Conservation (phyloP, 2,797 vertebrate genomes). For the Phalloptychus januarius region DNA sequence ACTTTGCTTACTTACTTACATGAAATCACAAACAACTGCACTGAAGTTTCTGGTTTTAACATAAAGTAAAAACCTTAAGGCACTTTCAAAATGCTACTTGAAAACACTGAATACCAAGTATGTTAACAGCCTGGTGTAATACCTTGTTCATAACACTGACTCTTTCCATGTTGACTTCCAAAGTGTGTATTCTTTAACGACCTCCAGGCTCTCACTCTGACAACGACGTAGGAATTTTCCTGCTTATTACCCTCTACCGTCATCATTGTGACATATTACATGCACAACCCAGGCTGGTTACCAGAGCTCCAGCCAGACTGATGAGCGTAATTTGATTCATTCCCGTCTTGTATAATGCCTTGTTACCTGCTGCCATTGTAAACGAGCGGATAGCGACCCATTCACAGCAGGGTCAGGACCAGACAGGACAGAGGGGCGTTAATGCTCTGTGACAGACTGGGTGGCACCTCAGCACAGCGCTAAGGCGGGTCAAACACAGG, state of each 20-base stretch:
- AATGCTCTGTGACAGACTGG: constrained; percentile 13
- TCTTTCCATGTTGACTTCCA: constrained; percentile 7
- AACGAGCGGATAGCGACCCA: constrained; percentile 64
- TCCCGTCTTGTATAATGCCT: constrained; percentile 77
- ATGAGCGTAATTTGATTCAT: constrained; percentile 80
- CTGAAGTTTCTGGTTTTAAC: neutral
- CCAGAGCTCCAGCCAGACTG: constrained; percentile 72
- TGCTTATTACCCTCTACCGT: constrained; percentile 74
- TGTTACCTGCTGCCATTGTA: constrained; percentile 78
- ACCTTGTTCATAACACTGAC: constrained; percentile 12
- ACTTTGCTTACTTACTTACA: too few species aligned
- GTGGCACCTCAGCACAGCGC: constrained; percentile 16
- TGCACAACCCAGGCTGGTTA: constrained; percentile 74
- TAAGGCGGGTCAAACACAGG: constrained; percentile 5
- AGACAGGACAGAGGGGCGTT: constrained; percentile 59
- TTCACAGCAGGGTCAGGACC: constrained; percentile 80
- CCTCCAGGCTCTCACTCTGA: constrained; percentile 46
- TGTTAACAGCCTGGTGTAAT: neutral
- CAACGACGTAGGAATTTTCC: constrained; percentile 56
- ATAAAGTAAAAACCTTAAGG: neutral
- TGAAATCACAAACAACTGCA: neutral
- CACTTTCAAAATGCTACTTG: neutral
- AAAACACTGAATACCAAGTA: neutral
- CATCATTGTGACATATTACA: constrained; percentile 73
- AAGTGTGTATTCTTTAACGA: constrained; percentile 1